Percentiles rank a stretch among this genome's conserved stretches.
Conservation (phyloP, 92 coral and sea anemone genomes). For the Porites cylindrica region DNA sequence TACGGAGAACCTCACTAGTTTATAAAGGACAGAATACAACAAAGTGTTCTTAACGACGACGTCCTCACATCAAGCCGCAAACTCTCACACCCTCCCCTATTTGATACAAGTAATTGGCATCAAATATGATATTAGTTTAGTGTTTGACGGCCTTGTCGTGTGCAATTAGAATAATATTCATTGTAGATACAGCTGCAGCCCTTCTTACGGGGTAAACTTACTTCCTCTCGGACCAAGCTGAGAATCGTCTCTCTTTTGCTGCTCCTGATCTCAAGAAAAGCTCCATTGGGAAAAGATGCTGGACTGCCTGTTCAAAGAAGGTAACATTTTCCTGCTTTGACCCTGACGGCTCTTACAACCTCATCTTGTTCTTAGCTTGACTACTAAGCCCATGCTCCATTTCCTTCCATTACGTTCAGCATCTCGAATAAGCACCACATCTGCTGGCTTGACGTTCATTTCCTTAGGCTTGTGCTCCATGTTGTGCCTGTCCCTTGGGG, state of each 20-base stretch:
- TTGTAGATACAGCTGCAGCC: conserved; percentile 51
- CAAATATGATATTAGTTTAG: conserved; percentile 36
- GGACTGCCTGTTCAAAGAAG: conserved; percentile 6
- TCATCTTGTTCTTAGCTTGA: conserved; percentile 16
- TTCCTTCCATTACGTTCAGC: conserved; percentile 40
- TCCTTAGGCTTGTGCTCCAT: conserved; percentile 33
- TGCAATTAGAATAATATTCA: conserved; percentile 30
- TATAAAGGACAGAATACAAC: no score
- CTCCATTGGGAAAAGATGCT: conserved; percentile 53
- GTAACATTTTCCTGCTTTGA: conserved; percentile 30
- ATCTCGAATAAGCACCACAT: conserved; percentile 41
- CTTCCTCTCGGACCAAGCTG: conserved; percentile 37
- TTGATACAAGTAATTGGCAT: conserved; percentile 42
- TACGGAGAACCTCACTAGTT: no score
- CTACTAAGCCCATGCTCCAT: conserved; percentile 29
- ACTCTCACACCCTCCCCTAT: conserved; percentile 7
- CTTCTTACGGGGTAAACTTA: conserved; percentile 43
- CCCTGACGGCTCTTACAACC: conserved; percentile 17
- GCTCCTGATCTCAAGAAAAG: conserved; percentile 24
- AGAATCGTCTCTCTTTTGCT: conserved; percentile 6
- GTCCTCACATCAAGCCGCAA: no score
- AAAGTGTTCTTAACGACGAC: no score
- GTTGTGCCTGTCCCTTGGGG: conserved; percentile 34
- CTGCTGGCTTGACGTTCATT: conserved; percentile 1
- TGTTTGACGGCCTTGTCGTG: conserved; percentile 20